Conservation (phyloP, 1,140 invertebrate genomes). For the Cotesia vestalis region DNA sequence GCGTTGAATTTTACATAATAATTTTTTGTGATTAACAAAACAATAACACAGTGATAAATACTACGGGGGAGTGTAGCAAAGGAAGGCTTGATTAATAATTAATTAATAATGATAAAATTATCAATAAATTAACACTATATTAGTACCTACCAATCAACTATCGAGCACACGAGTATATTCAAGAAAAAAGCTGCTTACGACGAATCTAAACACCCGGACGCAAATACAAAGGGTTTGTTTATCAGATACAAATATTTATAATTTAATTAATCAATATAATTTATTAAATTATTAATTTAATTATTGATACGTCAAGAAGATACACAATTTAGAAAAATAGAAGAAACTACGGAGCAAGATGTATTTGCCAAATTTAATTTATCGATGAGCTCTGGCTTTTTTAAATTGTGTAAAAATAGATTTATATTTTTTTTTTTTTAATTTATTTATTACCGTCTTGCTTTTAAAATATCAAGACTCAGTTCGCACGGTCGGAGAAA, state of each 20-base stretch:
- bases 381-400: slow-evolving; percentile 20
- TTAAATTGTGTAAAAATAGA: slow-evolving; percentile 32
- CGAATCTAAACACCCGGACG: slow-evolving; percentile 1
- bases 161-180: slow-evolving; percentile 13
- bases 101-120: neutral
- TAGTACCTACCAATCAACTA: slow-evolving; percentile 1
- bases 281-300: neutral
- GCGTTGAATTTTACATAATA: neutral
- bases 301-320: neutral
- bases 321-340: slow-evolving; percentile 33
- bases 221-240: neutral
- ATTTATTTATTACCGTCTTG: neutral
- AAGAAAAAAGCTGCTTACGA: slow-evolving; percentile 8
- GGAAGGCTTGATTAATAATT: neutral
- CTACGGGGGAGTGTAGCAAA: slow-evolving; percentile 8
- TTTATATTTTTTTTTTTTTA: slow-evolving; percentile 10
- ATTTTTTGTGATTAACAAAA: slow-evolving; percentile 5
- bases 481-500: neutral
- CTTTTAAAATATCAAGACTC: neutral
- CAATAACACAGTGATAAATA: slow-evolving; percentile 2
- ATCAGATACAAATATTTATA: neutral
- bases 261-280: neutral
- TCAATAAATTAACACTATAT: neutral
- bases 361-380: slow-evolving; percentile 21
- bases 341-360: slow-evolving; percentile 23